Evolutionary conservation across 2,113 vertebrate species (phyloP), one percentile per base, ranked within the genome.

Genomic region (Macaca mulatta): DNA sequence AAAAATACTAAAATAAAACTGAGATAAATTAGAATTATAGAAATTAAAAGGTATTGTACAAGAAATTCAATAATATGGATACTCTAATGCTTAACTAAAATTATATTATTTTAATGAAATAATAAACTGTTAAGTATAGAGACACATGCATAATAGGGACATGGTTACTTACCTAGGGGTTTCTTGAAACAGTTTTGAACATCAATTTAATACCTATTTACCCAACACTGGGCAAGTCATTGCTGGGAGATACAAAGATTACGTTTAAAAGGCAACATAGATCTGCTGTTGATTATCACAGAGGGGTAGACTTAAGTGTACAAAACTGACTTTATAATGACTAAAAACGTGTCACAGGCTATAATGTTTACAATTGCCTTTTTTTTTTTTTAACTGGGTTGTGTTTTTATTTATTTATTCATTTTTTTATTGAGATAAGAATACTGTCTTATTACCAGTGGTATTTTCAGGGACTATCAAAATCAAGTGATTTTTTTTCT

Each of bases 171-270:
- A 59, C 10, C 1, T 75, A 32, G 32, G 23, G 27, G 1, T 52
- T 90, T 93, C n/a, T 88, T 69, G 35, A 94, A 92, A 69, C 79
- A 59, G 67, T 70, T 93, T 90, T 82, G 18, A 92, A 92, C 38
- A 25, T 94, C 1, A 38, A 23, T 67, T 88, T 85, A 74, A 79
- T 57, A 55, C 30, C 16, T 61, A 11, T 83, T 95, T 89, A 17
- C 40, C 23, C 22, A 38, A 70, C 11, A 75, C 8, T 87, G 14
- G 3, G 38, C 6, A 96, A 79, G 16, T 45, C 52, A 64, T 40
- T 38, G 18, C 8, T 78, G 32, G 20, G 7, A 90, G 32, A 83
- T 52, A 77, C 2, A 90, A 77, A 70, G 35, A 50, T 32, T n/a
- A 43, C 78, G 74, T 91, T 50, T 32, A 14, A 93, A 72, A 52